Conservation (phyloP, 2,113 vertebrate species). For the Scytalopus superciliaris region DNA sequence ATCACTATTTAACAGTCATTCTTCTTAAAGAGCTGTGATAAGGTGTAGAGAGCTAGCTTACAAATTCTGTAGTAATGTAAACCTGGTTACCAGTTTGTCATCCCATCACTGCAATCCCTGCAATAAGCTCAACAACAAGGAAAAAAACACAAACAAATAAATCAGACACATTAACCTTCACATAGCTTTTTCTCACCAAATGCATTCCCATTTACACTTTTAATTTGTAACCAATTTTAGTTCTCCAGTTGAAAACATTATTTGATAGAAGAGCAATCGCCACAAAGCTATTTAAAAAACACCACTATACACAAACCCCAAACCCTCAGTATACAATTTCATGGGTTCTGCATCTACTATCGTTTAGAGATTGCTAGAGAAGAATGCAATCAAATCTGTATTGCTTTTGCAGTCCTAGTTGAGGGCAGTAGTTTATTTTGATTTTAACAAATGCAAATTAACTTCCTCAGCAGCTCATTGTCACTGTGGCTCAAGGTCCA, state of each 20-base stretch:
- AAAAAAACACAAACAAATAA: not conserved
- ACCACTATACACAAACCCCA: not conserved
- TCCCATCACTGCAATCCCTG: not conserved
- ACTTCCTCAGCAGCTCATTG: not conserved
- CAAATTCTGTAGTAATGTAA: not conserved
- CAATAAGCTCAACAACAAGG: not conserved
- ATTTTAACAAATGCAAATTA: conserved; percentile 24
- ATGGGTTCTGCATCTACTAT: not conserved
- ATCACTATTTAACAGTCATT: not conserved
- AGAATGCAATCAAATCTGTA: not conserved
- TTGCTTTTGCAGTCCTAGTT: not conserved
- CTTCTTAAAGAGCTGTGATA: not conserved
- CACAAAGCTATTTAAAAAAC: not conserved
- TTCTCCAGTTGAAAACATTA: not conserved
- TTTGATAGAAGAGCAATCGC: not conserved
- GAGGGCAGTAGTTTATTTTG: not conserved
- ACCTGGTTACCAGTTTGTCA: not conserved
- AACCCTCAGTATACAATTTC: not conserved
- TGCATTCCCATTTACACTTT: not conserved
- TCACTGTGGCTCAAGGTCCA: not conserved
- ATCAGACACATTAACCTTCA: not conserved
- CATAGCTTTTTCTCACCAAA: not conserved
- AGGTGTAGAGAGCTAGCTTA: no score
- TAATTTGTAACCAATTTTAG: not conserved
- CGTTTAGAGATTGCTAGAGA: not conserved